A percentile compares a stretch with the other conserved stretches of the same genome.
Evolutionary conservation across 2,797 vertebrate genomes (phyloP).

Genomic region (Myoxocephalus aenaeus): DNA sequence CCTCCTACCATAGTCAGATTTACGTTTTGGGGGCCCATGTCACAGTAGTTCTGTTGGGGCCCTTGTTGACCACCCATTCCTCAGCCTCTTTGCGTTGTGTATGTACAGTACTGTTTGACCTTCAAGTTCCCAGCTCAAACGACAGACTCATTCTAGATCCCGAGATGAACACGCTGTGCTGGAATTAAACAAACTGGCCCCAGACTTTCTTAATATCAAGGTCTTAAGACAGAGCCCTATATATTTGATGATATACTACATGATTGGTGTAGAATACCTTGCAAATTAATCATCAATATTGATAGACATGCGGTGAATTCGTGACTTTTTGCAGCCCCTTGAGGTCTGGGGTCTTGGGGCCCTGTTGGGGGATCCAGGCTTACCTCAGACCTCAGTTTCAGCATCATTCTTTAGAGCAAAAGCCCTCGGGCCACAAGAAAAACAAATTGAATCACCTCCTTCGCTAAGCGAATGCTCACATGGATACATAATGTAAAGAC

Average conservation of each 20-base stretch:
- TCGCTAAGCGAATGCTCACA: neutral
- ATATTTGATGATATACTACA: too few species aligned
- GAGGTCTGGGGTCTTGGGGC: neutral
- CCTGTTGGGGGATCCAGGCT: neutral
- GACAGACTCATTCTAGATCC: neutral
- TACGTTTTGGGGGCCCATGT: too few species aligned
- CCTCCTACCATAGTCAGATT: neutral
- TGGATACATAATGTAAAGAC: neutral
- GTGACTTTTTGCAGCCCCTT: neutral
- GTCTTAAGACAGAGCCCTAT: too few species aligned
- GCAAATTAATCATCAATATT: neutral
- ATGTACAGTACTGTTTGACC: neutral
- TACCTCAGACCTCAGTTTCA: neutral
- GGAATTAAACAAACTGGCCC: too few species aligned
- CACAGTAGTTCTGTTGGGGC: neutral
- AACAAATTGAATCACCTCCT: neutral
- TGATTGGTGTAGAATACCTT: neutral
- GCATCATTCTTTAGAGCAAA: neutral
- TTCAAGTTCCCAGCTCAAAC: neutral
- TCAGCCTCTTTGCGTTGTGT: neutral
- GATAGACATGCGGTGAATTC: neutral
- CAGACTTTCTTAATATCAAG: too few species aligned
- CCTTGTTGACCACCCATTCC: neutral
- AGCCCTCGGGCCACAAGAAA: too few species aligned
- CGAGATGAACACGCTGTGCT: too few species aligned